Conservation (phyloP, 2,797 vertebrate species). For the Pseudochirops cupreus region DNA sequence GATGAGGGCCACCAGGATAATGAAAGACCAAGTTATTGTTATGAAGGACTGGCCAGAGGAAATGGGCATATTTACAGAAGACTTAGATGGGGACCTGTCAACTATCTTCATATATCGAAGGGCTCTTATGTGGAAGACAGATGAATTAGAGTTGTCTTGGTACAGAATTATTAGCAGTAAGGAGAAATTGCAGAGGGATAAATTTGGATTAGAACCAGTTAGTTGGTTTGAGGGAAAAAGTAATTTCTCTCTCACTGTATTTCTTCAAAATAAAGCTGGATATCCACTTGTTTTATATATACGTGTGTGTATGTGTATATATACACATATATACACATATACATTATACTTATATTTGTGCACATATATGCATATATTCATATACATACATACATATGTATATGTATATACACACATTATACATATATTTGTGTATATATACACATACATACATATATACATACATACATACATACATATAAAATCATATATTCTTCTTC, state of each 20-base stretch:
- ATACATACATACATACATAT: no score
- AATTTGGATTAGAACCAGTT: background rate
- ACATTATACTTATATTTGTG: no score
- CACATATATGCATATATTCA: no score
- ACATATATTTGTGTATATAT: no score
- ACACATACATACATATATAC: no score
- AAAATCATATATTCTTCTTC: background rate
- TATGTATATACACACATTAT: no score
- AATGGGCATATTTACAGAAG: background rate
- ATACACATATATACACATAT: no score
- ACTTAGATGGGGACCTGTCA: background rate
- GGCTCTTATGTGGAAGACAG: background rate
- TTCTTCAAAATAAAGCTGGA: background rate
- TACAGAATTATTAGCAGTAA: background rate
- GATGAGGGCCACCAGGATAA: background rate
- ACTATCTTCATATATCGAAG: background rate
- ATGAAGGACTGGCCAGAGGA: background rate
- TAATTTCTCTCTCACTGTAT: background rate
- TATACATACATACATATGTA: no score
- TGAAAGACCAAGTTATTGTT: background rate
- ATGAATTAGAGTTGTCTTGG: background rate
- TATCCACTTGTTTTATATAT: background rate
- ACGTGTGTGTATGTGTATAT: no score
- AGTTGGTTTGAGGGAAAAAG: background rate
- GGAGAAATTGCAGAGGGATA: background rate